Evolutionary conservation across 2,888 invertebrate species (phyloP), one percentile per base, ranked within the genome.

Genomic region (Erebia palarica): DNA sequence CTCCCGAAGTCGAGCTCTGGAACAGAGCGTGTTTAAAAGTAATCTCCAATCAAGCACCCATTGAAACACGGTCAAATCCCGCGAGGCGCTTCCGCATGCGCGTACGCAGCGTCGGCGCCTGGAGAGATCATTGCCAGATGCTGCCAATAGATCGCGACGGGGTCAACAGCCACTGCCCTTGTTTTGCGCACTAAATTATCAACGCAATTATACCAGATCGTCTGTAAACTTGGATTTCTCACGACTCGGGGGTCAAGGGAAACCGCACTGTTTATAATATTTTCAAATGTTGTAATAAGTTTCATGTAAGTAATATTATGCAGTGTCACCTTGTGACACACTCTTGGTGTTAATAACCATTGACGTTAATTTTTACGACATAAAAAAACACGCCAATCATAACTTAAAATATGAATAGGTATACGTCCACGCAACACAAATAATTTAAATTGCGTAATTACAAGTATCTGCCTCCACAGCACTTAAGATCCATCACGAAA

Each of bases 111-210:
- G 73, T 82, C 84, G 85, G 83, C 83, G 83, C 21, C 57, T 27
- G 21, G 82, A 80, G 92, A 91, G 92, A 91, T 91, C 89, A 91
- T 91, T 90, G 90, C 92, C 92, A 92, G 91, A 92, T 92, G 91
- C 86, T 85, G 86, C 80, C 86, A 84, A 90, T 90, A 89, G 91
- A 91, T 87, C 85, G 86, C 88, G 86, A 86, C 90, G 91, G 91
- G 92, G 92, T 92, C 92, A 92, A 92, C 89, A 92, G 90, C 91
- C 91, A 91, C 82, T 91, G 91, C 88, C 90, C 91, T 90, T 91
- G 91, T 92, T 91, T 91, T 87, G 89, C 88, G 87, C 87, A 90
- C 87, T 84, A 84, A 88, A 88, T 87, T 86, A 88, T 87, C 84
- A 82, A 84, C 78, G 81, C 81, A 75, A 83, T 77, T 81, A 81